Percentiles rank a stretch among this genome's conserved stretches.
Evolutionary conservation across 1,140 invertebrate genomes (phyloP).

Genomic region (Protaetia brevitarsis): DNA sequence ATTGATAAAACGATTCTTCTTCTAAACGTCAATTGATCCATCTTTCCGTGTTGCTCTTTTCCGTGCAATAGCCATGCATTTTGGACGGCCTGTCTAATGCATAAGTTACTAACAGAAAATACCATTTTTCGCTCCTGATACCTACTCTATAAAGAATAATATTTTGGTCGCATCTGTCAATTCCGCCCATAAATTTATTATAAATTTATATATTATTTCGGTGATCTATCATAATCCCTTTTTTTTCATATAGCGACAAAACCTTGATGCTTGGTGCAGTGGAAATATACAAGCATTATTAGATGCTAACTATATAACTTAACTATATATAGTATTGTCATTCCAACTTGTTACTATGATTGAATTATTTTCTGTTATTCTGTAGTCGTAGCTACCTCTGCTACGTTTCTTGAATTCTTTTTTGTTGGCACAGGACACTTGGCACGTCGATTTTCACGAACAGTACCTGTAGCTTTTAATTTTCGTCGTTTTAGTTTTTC

Average conservation of each 20-base stretch:
- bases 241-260: slow-evolving; percentile 32
- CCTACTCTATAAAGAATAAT: slow-evolving; percentile 40
- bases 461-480: not conserved
- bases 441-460: slow-evolving; percentile 26
- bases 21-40: no score
- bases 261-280: slow-evolving; percentile 27
- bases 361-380: no score
- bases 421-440: slow-evolving; percentile 34
- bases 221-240: slow-evolving; percentile 37
- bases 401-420: slow-evolving; percentile 34
- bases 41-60: no score
- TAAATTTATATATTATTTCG: slow-evolving; percentile 34
- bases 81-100: no score
- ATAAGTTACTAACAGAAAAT: no score
- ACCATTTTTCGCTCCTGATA: no score
- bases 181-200: slow-evolving; percentile 40
- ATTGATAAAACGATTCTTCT: no score
- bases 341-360: no score
- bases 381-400: no score
- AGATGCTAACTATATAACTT: no score
- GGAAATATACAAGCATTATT: slow-evolving; percentile 32
- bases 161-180: slow-evolving; percentile 41
- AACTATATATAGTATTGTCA: no score
- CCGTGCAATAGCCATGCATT: no score
- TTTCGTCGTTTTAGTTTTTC: slow-evolving; percentile 27